Percentiles rank a stretch among this genome's conserved stretches.
Evolutionary conservation across 2,113 vertebrate species (phyloP).

Genomic region (Charadrius vociferus): DNA sequence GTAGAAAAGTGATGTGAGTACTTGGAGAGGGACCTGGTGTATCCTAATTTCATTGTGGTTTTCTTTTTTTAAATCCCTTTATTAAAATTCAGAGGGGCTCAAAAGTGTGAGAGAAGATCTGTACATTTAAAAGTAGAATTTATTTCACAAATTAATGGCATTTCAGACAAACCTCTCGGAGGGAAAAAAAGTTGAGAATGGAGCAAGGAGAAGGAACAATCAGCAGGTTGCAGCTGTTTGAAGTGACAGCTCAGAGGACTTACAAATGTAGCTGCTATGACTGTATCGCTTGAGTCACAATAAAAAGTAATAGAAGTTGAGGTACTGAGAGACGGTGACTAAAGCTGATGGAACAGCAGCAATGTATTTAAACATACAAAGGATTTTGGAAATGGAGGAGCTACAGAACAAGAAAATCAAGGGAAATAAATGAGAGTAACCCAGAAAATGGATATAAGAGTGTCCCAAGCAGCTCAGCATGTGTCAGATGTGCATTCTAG

Average conservation of each 20-base stretch:
- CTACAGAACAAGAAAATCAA: not conserved
- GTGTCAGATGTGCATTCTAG: not conserved
- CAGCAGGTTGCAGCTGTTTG: not conserved
- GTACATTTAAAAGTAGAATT: not conserved
- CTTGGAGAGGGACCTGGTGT: not conserved
- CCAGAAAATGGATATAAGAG: not conserved
- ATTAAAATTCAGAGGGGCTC: not conserved
- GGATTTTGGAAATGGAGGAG: constrained; percentile 38
- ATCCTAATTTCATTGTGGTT: not conserved
- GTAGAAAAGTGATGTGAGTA: not conserved
- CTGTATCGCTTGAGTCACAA: constrained; percentile 10
- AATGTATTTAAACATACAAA: not conserved
- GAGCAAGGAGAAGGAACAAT: not conserved
- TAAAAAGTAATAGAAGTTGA: not conserved
- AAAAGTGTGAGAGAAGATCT: not conserved
- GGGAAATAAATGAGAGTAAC: constrained; percentile 12
- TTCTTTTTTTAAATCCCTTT: not conserved
- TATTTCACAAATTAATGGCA: not conserved
- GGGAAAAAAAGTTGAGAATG: not conserved
- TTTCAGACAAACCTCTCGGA: constrained; percentile 4
- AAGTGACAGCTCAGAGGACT: not conserved
- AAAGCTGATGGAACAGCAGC: not conserved
- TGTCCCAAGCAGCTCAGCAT: not conserved
- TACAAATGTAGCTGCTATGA: not conserved
- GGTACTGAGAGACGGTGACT: constrained; percentile 12